Evolutionary conservation across 1,140 invertebrate genomes (phyloP).

Genomic region (Halesus radiatus): DNA sequence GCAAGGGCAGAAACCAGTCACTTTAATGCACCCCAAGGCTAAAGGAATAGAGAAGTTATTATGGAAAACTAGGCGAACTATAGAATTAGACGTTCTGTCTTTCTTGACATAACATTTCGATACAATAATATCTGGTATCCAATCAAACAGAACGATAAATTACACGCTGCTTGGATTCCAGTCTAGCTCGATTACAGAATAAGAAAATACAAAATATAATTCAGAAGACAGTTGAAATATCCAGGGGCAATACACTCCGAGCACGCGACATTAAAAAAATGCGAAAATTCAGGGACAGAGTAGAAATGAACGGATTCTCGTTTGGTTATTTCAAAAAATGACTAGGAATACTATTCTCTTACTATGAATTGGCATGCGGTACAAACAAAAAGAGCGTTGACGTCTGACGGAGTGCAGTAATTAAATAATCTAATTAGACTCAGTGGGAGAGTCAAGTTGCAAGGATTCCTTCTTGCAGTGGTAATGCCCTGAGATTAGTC

Average conservation of each 20-base stretch:
- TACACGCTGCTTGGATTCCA: no score
- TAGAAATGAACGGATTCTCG: not conserved
- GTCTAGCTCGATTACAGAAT: no score
- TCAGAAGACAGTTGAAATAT: no score
- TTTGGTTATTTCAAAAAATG: not conserved
- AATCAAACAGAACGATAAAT: no score
- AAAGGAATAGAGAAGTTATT: no score
- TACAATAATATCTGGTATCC: no score
- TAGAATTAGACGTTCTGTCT: no score
- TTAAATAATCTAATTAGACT: slow-evolving; percentile 16
- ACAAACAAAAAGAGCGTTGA: not conserved
- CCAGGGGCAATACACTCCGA: not conserved
- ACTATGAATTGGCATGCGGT: not conserved
- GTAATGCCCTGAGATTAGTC: not conserved
- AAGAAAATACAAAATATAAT: no score
- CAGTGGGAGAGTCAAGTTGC: not conserved
- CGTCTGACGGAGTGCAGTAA: not conserved
- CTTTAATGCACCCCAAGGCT: no score
- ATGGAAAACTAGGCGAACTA: no score
- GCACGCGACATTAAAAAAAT: not conserved
- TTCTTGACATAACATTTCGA: no score
- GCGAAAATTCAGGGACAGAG: not conserved
- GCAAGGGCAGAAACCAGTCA: no score
- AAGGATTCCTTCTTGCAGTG: not conserved
- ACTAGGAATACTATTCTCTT: not conserved